Percentiles rank a stretch among this genome's conserved stretches.
phyloP scores from a whole-genome alignment of 1,140 invertebrate species.

The Sminthurides bifidus region DNA sequence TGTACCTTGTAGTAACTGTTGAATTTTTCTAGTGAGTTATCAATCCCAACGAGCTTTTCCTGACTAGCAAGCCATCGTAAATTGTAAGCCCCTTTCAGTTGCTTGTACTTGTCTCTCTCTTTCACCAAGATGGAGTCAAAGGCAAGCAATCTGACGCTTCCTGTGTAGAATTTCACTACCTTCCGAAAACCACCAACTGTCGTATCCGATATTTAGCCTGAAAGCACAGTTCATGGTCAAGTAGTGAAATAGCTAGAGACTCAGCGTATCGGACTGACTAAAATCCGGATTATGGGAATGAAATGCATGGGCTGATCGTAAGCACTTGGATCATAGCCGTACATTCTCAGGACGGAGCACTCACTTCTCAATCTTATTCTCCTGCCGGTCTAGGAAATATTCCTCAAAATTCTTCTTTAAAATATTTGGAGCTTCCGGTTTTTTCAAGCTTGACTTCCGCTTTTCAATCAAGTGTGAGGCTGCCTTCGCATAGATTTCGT shows the following conservation, averaged over 20 bases:
- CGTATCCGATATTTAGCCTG: too few relatives aligned
- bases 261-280: too few relatives aligned
- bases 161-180: conserved; percentile 13
- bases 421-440: neutral
- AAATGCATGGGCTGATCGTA: too few relatives aligned
- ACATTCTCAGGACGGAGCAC: too few relatives aligned
- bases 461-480: neutral
- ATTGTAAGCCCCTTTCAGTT: neutral
- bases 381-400: conserved; percentile 15
- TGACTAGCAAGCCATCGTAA: conserved; percentile 11
- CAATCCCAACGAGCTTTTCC: conserved; percentile 3
- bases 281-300: too few relatives aligned
- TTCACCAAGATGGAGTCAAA: conserved; percentile 11
- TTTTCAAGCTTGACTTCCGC: too few relatives aligned
- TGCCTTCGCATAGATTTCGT: neutral
- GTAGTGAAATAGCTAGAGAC: too few relatives aligned
- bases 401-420: conserved; percentile 13
- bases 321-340: too few relatives aligned
- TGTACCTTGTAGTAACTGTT: conserved; percentile 20
- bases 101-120: conserved; percentile 9
- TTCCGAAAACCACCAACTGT: conserved; percentile 12
- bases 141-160: conserved; percentile 12
- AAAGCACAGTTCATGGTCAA: too few relatives aligned
- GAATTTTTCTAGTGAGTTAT: conserved; percentile 17
- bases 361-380: conserved; percentile 10